These are phyloP conservation scores for Cebidichthys violaceus DNA, from an alignment of 2,113 vertebrate genomes.

Conservation along the genomic window DNA sequence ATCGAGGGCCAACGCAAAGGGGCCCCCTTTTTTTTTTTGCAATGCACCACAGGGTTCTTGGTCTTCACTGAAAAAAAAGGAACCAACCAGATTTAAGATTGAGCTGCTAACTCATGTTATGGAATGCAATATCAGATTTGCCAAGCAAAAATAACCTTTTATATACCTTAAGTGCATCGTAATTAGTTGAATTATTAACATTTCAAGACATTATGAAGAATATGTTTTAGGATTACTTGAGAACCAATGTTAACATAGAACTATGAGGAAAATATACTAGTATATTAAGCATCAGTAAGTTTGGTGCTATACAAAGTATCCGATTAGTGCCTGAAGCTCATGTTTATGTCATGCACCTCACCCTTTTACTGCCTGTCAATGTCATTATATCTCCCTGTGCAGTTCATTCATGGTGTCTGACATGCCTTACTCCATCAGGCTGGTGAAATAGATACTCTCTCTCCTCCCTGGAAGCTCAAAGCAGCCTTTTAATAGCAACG, in stretches of 20 bases:
- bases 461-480: constrained; percentile 50
- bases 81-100: constrained; percentile 55
- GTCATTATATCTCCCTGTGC: constrained; percentile 58
- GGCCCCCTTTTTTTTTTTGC: constrained; percentile 57
- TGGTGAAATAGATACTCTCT: constrained; percentile 34
- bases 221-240: constrained; percentile 3
- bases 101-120: constrained; percentile 70
- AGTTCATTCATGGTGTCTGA: constrained; percentile 62
- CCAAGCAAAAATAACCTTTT: constrained; percentile 3
- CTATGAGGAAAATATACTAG: background rate
- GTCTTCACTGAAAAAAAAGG: constrained; percentile 54
- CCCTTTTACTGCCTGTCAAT: constrained; percentile 71
- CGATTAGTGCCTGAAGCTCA: constrained; percentile 39
- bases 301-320: constrained; percentile 20
- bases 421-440: constrained; percentile 52
- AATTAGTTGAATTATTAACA: background rate
- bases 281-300: constrained; percentile 17
- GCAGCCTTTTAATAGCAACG: constrained; percentile 59
- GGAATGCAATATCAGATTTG: constrained; percentile 62
- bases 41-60: constrained; percentile 62
- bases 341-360: constrained; percentile 66
- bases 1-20: constrained; percentile 75
- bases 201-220: background rate
- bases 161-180: background rate
- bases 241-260: background rate